Evolutionary conservation across 2,888 invertebrate genomes (phyloP), one percentile per base, ranked within the genome.

Genomic region (Empis stercorea): DNA sequence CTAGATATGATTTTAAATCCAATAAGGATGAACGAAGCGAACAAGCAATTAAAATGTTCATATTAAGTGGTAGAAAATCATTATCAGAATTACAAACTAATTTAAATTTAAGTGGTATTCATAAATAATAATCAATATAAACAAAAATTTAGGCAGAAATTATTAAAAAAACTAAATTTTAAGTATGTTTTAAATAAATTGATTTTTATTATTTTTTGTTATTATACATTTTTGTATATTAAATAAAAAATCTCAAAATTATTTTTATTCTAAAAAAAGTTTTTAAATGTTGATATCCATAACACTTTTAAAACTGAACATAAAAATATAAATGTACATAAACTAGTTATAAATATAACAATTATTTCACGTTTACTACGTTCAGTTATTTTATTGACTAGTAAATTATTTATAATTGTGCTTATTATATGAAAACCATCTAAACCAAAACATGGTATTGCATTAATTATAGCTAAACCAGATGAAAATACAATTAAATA

Each of bases 391-490:
- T 68, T 66, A 40, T 70, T 67, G 48, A 65, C 61, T 47, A 78
- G 63, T 52, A 80, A 65, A 54, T 77, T 69, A 63, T 80, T 77
- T 50, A 80, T 76, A 44, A 88, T 67, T 52, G 79, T 77, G 59
- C 78, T 78, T 41, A 83, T 76, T 57, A 96, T 93, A 65, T 87
- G 84, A 62, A 95, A 87, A 0, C 96, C 96, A 68, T 97, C 96
- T 62, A 94, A 81, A 51, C 84, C 87, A 63, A 89, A 86, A 65
- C 94, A 93, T 1, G 96, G 96, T 49, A 96, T 78, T 9, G 92
- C 79, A 72, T 97, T 97, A 27, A 96, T 71, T 53, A 95, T 73
- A 10, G 85, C 94, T 58, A 96, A 74, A 0, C 95, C 96, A 57
- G 87, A 78, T 13, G 95, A 95, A 68, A 88, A 87, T 54, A 86